Percentiles rank a stretch among this genome's conserved stretches.
phyloP scores from a whole-genome alignment of 2,113 vertebrate species.

The Calonectris borealis region DNA sequence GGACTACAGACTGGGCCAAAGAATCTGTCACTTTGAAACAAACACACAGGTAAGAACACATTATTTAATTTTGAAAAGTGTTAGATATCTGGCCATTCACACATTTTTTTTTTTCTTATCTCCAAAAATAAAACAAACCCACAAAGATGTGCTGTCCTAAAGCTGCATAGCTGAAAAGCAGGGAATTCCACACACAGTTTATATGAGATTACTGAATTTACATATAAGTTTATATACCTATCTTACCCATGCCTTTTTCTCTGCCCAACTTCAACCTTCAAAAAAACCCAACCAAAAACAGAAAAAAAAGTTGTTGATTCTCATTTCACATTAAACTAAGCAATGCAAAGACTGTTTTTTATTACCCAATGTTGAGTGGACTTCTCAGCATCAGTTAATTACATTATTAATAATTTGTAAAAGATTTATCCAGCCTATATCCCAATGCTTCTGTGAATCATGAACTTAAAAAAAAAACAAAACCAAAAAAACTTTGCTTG shows the following conservation, averaged over 20 bases:
- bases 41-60: neutral
- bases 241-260: neutral
- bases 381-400: neutral
- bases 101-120: neutral
- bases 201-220: neutral
- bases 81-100: neutral
- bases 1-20: slow-evolving; percentile 82
- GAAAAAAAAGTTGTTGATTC: neutral
- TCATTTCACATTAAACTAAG: neutral
- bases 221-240: neutral
- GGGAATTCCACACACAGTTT: neutral
- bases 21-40: slow-evolving; percentile 82
- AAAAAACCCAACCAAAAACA: neutral
- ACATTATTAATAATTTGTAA: neutral
- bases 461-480: neutral
- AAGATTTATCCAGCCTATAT: neutral
- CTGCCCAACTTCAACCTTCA: neutral
- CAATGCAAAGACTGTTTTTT: neutral
- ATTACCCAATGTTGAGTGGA: neutral
- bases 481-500: too few species aligned
- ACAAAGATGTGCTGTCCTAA: neutral
- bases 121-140: neutral
- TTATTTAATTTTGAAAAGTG: neutral
- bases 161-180: neutral
- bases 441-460: neutral